A percentile compares a stretch with the other conserved stretches of the same genome.
These are phyloP conservation scores for Anastrepha ludens DNA, from an alignment of 1,140 invertebrate genomes.

Conservation along the genomic window DNA sequence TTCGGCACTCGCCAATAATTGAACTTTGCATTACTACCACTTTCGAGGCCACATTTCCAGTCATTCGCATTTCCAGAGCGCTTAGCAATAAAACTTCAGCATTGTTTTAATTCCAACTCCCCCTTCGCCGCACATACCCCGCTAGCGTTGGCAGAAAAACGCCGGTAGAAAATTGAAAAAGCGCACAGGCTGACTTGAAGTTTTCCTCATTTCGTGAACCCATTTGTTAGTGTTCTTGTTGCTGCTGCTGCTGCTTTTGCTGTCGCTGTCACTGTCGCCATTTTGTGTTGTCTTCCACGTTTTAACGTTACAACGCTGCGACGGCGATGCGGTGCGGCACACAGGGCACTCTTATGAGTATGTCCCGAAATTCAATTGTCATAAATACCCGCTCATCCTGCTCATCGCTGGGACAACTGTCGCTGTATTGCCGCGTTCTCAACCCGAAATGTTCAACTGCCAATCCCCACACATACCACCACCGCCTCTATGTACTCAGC, in stretches of 20 bases:
- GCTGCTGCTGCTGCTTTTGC: conserved; percentile 1
- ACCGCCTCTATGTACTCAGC: background rate
- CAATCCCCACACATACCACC: background rate
- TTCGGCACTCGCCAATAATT: background rate
- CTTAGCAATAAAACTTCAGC: conserved; percentile 8
- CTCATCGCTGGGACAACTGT: background rate
- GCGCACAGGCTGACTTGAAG: conserved; percentile 33
- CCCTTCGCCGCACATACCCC: background rate
- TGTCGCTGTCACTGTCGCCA: conserved; percentile 16
- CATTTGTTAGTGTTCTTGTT: background rate
- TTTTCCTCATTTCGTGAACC: conserved; percentile 19
- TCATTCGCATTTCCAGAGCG: background rate
- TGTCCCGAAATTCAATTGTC: conserved; percentile 45
- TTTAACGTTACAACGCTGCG: background rate
- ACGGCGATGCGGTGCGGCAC: background rate
- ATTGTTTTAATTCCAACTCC: conserved; percentile 3
- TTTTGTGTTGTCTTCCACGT: conserved; percentile 39
- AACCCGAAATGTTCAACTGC: background rate
- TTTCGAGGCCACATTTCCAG: background rate
- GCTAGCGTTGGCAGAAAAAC: background rate
- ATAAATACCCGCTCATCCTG: conserved; percentile 26
- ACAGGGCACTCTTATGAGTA: background rate
- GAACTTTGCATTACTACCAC: background rate
- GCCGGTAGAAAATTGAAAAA: background rate
- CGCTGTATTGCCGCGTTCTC: conserved; percentile 13